Evolutionary conservation across 2,888 invertebrate genomes (phyloP).

Genomic region (Phragmatobia fuliginosa): DNA sequence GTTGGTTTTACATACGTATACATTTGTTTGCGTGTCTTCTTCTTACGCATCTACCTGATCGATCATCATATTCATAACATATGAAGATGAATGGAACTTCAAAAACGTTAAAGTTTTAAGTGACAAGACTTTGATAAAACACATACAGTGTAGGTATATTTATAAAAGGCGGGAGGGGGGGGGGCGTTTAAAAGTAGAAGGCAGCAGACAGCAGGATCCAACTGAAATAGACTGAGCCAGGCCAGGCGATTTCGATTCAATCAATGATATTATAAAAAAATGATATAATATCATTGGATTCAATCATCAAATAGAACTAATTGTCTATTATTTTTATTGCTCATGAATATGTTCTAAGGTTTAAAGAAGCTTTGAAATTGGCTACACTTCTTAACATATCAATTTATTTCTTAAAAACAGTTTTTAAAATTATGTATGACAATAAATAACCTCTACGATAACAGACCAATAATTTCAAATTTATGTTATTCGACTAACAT

Average conservation of each 20-base stretch:
- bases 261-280: too few species aligned
- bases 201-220: too few species aligned
- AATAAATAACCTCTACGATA: background rate
- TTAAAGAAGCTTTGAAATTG: background rate
- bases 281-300: too few species aligned
- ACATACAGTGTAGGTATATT: background rate
- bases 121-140: background rate
- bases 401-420: background rate
- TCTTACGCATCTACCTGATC: background rate
- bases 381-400: background rate
- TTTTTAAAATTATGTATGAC: background rate
- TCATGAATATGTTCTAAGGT: background rate
- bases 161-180: too few species aligned
- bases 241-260: too few species aligned
- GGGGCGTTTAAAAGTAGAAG: too few species aligned
- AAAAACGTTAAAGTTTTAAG: background rate
- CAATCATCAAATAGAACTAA: background rate
- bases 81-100: background rate
- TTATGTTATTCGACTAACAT: background rate
- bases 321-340: background rate
- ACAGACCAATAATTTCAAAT: background rate
- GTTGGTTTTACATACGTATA: constrained; percentile 27
- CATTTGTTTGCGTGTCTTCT: constrained; percentile 18
- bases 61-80: constrained; percentile 1
- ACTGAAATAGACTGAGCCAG: too few species aligned